Conservation (phyloP, 2,113 vertebrate genomes). For the Triplophysa rosa region DNA sequence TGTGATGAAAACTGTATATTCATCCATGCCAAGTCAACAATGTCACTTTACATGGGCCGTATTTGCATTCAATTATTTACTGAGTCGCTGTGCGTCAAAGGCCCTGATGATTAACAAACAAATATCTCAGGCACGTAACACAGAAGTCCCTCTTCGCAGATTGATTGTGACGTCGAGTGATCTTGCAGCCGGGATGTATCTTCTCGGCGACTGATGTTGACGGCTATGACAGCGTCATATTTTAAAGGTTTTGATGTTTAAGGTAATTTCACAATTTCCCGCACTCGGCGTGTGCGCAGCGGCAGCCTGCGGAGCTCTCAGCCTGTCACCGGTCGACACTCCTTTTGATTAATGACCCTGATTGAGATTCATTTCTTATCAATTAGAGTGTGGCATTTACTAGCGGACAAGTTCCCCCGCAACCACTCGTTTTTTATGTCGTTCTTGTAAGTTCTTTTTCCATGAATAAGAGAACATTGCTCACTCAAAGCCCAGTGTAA, state of each 20-base stretch:
- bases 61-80: background rate
- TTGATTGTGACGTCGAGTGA: constrained; percentile 53
- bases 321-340: constrained; percentile 60
- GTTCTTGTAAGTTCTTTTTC: constrained; percentile 60
- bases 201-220: constrained; percentile 58
- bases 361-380: constrained; percentile 72
- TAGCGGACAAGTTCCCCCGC: constrained; percentile 66
- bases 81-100: background rate
- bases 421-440: constrained; percentile 65
- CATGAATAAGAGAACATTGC: constrained; percentile 45
- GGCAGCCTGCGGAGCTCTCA: constrained; percentile 60
- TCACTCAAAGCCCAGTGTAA: constrained; percentile 58
- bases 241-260: constrained; percentile 53
- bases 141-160: background rate
- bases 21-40: background rate
- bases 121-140: background rate
- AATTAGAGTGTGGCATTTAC: constrained; percentile 75
- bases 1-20: background rate
- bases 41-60: background rate
- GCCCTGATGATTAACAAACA: constrained; percentile 31
- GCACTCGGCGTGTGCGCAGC: constrained; percentile 61
- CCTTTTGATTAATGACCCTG: constrained; percentile 76
- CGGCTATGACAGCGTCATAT: constrained; percentile 31
- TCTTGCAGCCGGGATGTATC: constrained; percentile 52
- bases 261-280: constrained; percentile 70